These are phyloP conservation scores for Palythoa heliodiscus DNA, from an alignment of 92 coral and sea anemone genomes.

Conservation along the genomic window DNA sequence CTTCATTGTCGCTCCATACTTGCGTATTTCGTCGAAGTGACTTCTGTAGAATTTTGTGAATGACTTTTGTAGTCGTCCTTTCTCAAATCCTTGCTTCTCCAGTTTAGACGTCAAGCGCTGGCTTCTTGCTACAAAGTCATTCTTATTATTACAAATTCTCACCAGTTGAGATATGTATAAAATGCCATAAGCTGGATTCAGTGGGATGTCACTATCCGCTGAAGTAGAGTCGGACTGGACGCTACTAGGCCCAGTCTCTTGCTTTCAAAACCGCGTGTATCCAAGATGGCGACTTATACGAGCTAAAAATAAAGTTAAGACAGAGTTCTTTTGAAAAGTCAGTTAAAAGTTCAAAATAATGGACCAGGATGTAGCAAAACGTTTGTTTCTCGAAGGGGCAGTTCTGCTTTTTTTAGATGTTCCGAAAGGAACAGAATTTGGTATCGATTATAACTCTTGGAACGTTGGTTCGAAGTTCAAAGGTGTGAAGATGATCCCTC, in stretches of 20 bases:
- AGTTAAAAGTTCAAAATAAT: slow-evolving; percentile 48
- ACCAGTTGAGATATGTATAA: too few relatives aligned
- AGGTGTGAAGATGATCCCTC: slow-evolving; percentile 98
- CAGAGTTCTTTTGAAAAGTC: background rate
- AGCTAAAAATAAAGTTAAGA: too few relatives aligned
- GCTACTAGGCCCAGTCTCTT: slow-evolving; percentile 23
- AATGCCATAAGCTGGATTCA: too few relatives aligned
- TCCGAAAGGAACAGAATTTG: slow-evolving; percentile 89
- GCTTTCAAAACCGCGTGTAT: background rate
- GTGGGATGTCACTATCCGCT: too few relatives aligned
- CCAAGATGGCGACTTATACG: slow-evolving; percentile 26
- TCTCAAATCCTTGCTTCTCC: too few relatives aligned
- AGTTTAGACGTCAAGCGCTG: too few relatives aligned
- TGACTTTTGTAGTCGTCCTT: too few relatives aligned
- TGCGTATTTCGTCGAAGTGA: too few relatives aligned
- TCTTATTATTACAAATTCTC: too few relatives aligned
- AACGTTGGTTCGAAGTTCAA: slow-evolving; percentile 84
- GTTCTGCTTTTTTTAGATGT: slow-evolving; percentile 74
- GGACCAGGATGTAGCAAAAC: slow-evolving; percentile 82
- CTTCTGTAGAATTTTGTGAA: too few relatives aligned
- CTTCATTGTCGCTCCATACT: too few relatives aligned
- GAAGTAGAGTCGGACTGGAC: slow-evolving; percentile 27
- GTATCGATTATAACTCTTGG: slow-evolving; percentile 94
- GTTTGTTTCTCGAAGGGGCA: slow-evolving; percentile 80
- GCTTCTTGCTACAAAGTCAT: too few relatives aligned